Evolutionary conservation across 1,140 invertebrate species (phyloP).

Genomic region (Pogonognathellus flavescens): DNA sequence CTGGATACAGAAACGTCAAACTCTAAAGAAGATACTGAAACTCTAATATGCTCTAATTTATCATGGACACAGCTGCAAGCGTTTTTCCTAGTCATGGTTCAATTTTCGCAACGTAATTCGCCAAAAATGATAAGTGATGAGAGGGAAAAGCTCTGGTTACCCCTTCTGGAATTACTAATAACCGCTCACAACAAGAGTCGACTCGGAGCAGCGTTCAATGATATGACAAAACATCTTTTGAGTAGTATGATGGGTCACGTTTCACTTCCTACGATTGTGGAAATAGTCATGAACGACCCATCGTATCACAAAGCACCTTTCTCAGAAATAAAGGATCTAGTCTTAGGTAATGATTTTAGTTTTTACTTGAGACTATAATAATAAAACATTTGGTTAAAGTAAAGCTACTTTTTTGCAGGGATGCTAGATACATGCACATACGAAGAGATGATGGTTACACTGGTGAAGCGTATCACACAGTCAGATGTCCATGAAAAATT

Average conservation of each 20-base stretch:
- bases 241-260: constrained; percentile 77
- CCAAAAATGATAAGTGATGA: constrained; percentile 70
- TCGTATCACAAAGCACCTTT: constrained; percentile 74
- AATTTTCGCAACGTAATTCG: constrained; percentile 73
- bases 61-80: constrained; percentile 69
- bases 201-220: constrained; percentile 68
- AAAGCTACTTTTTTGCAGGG: constrained; percentile 71
- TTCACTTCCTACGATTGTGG: constrained; percentile 73
- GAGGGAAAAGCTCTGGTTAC: constrained; percentile 74
- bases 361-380: too few species aligned
- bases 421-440: constrained; percentile 76
- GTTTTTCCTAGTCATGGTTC: constrained; percentile 70
- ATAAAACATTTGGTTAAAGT: too few species aligned
- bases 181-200: constrained; percentile 70
- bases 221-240: constrained; percentile 73
- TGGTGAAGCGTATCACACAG: constrained; percentile 67
- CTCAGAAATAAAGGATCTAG: constrained; percentile 73
- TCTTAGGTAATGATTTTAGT: constrained; percentile 67
- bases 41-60: constrained; percentile 39
- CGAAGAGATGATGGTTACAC: constrained; percentile 70
- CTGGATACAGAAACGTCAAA: background rate
- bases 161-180: constrained; percentile 73
- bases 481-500: constrained; percentile 67
- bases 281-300: constrained; percentile 73
- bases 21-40: constrained; percentile 7